Base-by-base conservation (phyloP, 1,140 invertebrate species). In the Heliconius melpomene region DNA sequence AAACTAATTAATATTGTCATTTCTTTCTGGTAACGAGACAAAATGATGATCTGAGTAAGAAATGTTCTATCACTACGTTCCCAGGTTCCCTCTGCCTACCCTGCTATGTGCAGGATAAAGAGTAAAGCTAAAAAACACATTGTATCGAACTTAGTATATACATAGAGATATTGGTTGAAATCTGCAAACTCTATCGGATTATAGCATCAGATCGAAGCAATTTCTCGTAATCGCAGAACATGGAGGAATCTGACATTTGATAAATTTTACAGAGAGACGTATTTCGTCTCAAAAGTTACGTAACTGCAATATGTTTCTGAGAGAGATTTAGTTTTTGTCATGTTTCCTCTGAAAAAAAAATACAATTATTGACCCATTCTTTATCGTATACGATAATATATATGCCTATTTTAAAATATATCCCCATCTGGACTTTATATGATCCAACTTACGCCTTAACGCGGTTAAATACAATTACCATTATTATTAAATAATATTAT, bases 201-300 rank as follows among this genome's bases (percentile, higher is more conserved):
- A 66, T 66, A 29, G 60, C 60, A 26, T 29, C 23, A 66, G 23
- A 66, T 66, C 13, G 60, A 1, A 26, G 60, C 60, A 26, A 66
- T 66, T 66, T 66, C 13, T 66, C 60, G 60, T 66, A 66, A 66
- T 66, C 23, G 23, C 16, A 6, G 60, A 66, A 66, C 60, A 66
- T 66, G 13, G 60, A 26, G 23, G 23, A 60, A 60, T 60, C 60
- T 66, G 60, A 66, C 23, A 16, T 66, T 66, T 66, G 23, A 66
- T 29, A 66, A 29, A 66, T 66, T 66, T 66, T 66, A 66, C 60
- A 66, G 3, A 66, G 60, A 0, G n/a, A 66, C 60, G 60, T 26
- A 23, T 29, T 29, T 66, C 26, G 29, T 66, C 3, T 66, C 26
- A 16, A 13, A 66, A 29, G 5, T 66, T 6, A 26, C 26, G 60